Evolutionary conservation across 2,113 vertebrate species (phyloP).

Genomic region (Nanger granti): DNA sequence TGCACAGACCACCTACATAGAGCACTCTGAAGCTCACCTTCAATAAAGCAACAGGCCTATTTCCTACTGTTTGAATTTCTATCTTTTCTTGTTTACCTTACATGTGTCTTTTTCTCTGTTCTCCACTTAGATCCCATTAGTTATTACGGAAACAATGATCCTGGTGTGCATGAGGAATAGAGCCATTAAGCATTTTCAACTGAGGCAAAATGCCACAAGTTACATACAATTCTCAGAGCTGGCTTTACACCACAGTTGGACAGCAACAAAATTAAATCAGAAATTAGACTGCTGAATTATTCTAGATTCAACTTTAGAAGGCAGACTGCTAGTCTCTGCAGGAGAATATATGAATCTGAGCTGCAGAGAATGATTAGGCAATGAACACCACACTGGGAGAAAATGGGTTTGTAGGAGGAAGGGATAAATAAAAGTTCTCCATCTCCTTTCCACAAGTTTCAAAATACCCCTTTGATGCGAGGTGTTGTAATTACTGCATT

Average conservation of each 20-base stretch:
- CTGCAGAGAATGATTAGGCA: conserved; percentile 47
- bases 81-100: background rate
- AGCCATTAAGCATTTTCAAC: conserved; percentile 32
- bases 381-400: conserved; percentile 47
- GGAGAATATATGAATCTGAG: conserved; percentile 40
- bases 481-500: background rate
- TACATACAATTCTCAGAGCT: conserved; percentile 54
- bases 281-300: conserved; percentile 67
- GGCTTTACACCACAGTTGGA: conserved; percentile 50
- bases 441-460: conserved; percentile 35
- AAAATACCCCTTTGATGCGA: conserved; percentile 30
- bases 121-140: conserved; percentile 9
- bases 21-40: background rate
- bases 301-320: conserved; percentile 54
- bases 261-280: conserved; percentile 65
- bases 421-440: conserved; percentile 47
- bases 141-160: conserved; percentile 52
- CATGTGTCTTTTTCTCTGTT: background rate
- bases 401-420: conserved; percentile 53
- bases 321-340: conserved; percentile 42
- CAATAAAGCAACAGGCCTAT: background rate
- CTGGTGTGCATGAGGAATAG: background rate
- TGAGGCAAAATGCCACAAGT: conserved; percentile 34
- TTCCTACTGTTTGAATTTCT: conserved; percentile 4
- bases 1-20: background rate